Conservation (phyloP, 2,797 vertebrate genomes). For the Geotrypetes seraphini region DNA sequence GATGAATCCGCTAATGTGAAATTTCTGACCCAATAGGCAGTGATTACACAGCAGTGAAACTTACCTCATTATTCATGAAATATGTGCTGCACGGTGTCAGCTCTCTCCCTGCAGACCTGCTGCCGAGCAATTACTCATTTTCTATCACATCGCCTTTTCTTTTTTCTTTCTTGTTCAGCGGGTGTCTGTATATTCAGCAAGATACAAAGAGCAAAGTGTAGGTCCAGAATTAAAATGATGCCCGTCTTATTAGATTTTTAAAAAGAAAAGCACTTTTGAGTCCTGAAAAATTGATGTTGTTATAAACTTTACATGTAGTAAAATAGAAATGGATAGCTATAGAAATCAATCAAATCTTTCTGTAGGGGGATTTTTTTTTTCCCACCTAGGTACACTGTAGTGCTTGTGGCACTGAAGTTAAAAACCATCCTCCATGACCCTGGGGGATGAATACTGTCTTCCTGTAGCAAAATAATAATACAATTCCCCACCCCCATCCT, state of each 20-base stretch:
- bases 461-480: no score
- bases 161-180: slow-evolving; percentile 41
- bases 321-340: slow-evolving; percentile 21
- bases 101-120: slow-evolving; percentile 49
- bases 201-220: slow-evolving; percentile 38
- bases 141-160: slow-evolving; percentile 43
- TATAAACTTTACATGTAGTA: slow-evolving; percentile 42
- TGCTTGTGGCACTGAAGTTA: no score
- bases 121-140: slow-evolving; percentile 59
- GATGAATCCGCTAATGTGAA: slow-evolving; percentile 60
- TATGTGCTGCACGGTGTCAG: slow-evolving; percentile 42
- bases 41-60: slow-evolving; percentile 47
- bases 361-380: no score
- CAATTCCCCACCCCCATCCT: no score
- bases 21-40: slow-evolving; percentile 63
- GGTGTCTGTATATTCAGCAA: slow-evolving; percentile 47
- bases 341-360: slow-evolving; percentile 33
- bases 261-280: slow-evolving; percentile 44
- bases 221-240: slow-evolving; percentile 46
- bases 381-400: no score
- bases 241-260: slow-evolving; percentile 54
- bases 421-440: no score
- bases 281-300: slow-evolving; percentile 47
- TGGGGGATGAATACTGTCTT: no score
- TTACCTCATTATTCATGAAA: slow-evolving; percentile 63